These are phyloP conservation scores for Teleogryllus oceanicus DNA, from an alignment of 2,888 invertebrate genomes.

Conservation along the genomic window DNA sequence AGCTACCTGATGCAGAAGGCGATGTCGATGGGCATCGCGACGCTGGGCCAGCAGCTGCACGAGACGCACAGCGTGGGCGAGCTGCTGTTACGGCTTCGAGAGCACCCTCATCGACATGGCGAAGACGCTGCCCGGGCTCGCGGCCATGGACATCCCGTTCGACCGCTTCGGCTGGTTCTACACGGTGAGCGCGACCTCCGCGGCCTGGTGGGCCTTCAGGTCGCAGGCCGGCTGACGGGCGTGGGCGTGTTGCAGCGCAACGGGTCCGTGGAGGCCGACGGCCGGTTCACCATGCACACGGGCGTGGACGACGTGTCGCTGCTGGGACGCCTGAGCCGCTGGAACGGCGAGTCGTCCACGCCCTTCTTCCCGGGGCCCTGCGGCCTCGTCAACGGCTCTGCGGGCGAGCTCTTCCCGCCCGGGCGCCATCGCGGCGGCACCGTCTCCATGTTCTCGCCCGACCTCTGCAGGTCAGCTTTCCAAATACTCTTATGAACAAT, in stretches of 20 bases:
- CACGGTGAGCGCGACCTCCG: constrained; percentile 44
- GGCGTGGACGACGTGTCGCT: constrained; percentile 59
- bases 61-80: constrained; percentile 64
- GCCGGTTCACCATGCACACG: constrained; percentile 71
- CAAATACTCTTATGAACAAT: too few species aligned
- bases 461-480: constrained; percentile 61
- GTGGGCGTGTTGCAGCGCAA: constrained; percentile 62
- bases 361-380: constrained; percentile 54
- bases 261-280: constrained; percentile 68
- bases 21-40: constrained; percentile 47
- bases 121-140: constrained; percentile 55
- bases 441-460: constrained; percentile 68
- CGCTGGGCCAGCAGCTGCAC: constrained; percentile 56
- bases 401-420: constrained; percentile 76
- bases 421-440: constrained; percentile 55
- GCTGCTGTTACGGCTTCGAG: constrained; percentile 75
- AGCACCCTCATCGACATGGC: constrained; percentile 69
- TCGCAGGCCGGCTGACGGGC: constrained; percentile 40
- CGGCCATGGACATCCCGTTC: constrained; percentile 50
- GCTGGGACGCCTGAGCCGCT: constrained; percentile 66
- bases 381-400: constrained; percentile 65
- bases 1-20: constrained; percentile 43
- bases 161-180: constrained; percentile 89
- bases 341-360: constrained; percentile 65
- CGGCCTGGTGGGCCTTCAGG: not conserved